Conservation (phyloP, 92 coral and sea anemone species). For the Isaurus tuberculatus region DNA sequence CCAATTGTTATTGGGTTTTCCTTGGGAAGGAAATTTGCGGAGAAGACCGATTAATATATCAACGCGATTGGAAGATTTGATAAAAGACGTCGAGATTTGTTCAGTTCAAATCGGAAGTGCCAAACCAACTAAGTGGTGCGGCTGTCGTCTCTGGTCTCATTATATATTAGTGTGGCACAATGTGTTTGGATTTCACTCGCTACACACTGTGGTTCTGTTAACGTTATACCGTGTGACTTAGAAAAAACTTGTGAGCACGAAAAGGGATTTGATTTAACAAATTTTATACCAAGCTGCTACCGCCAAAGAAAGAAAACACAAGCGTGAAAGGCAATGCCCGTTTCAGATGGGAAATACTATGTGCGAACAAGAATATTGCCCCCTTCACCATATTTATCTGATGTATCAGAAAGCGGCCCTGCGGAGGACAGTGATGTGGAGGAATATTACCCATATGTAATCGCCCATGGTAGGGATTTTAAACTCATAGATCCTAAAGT, state of each 20-base stretch:
- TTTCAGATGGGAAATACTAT: constrained; percentile 47
- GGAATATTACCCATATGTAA: constrained; percentile 86
- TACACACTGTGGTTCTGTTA: constrained; percentile 46
- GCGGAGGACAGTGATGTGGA: constrained; percentile 81
- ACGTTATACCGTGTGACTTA: constrained; percentile 24
- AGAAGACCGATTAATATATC: constrained; percentile 71
- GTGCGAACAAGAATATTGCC: constrained; percentile 48
- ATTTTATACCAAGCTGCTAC: constrained; percentile 16
- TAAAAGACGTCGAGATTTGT: constrained; percentile 82
- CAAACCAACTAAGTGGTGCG: constrained; percentile 80
- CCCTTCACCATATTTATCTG: constrained; percentile 35
- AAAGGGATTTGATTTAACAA: neutral
- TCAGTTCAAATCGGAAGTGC: constrained; percentile 92
- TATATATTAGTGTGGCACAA: constrained; percentile 60
- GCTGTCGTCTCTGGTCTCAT: constrained; percentile 60
- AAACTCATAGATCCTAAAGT: constrained; percentile 89
- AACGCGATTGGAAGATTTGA: constrained; percentile 78
- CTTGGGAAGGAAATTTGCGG: constrained; percentile 82
- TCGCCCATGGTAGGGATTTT: constrained; percentile 81
- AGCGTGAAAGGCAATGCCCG: constrained; percentile 56
- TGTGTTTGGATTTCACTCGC: constrained; percentile 57
- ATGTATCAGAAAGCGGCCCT: constrained; percentile 35
- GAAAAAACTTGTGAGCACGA: neutral
- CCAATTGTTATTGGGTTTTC: neutral
- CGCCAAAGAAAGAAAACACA: constrained; percentile 18